Conservation (phyloP, 1,140 invertebrate species). For the Caenorhabditis inopinata region DNA sequence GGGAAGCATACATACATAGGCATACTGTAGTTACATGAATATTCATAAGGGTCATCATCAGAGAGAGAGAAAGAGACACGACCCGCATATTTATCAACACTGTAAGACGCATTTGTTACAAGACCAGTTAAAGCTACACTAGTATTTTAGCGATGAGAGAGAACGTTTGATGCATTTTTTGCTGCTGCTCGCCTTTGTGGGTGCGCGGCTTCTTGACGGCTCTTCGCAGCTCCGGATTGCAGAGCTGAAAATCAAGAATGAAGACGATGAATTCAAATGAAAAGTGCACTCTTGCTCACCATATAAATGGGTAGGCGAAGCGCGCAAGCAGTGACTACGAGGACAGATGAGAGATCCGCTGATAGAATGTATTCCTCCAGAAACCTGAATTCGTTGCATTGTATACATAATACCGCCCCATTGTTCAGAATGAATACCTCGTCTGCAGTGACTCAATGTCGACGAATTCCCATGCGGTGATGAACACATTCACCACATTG, state of each 20-base stretch:
- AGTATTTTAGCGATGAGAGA: slow-evolving; percentile 3
- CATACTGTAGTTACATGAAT: neutral
- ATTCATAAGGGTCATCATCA: too few species aligned
- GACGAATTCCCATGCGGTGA: slow-evolving; percentile 37
- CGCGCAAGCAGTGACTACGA: slow-evolving; percentile 34
- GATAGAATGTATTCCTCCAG: slow-evolving; percentile 37
- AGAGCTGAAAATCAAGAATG: slow-evolving; percentile 8
- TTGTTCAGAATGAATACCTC: neutral
- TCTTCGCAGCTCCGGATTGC: slow-evolving; percentile 38
- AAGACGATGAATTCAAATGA: neutral
- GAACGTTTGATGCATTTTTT: slow-evolving; percentile 14
- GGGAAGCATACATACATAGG: too few species aligned
- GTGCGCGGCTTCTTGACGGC: neutral
- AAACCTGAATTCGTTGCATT: neutral
- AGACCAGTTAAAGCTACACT: neutral
- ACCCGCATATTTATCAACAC: too few species aligned
- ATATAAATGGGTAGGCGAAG: slow-evolving; percentile 41
- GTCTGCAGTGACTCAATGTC: slow-evolving; percentile 32
- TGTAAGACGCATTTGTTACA: too few species aligned
- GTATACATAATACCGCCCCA: neutral
- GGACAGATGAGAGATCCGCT: slow-evolving; percentile 24
- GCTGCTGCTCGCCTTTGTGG: slow-evolving; percentile 11
- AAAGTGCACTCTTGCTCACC: slow-evolving; percentile 5
- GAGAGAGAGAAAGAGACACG: neutral
- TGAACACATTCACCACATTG: slow-evolving; percentile 35